Percentiles rank a stretch among this genome's conserved stretches.
phyloP scores from a whole-genome alignment of 1,140 invertebrate genomes.

The Megalopta genalis region DNA sequence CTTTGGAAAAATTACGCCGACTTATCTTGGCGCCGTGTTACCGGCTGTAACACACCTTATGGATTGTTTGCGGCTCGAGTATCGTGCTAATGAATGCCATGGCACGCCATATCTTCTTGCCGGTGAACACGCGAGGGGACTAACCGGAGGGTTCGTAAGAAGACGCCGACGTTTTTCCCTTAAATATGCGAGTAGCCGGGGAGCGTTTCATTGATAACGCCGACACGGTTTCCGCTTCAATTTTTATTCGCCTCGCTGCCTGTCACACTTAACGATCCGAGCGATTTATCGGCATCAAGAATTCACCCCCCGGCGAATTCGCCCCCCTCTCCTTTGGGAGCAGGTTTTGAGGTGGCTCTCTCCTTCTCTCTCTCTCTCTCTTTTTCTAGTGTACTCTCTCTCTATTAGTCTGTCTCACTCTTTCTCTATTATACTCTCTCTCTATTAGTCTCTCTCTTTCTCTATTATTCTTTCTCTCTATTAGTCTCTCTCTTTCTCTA shows the following conservation, averaged over 20 bases:
- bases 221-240: background rate
- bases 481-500: too few species aligned
- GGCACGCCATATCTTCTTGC: constrained; percentile 36
- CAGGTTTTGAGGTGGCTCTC: too few species aligned
- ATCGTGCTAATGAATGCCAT: constrained; percentile 43
- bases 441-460: too few species aligned
- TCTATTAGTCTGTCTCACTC: too few species aligned
- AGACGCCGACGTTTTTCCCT: constrained; percentile 33
- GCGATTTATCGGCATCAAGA: constrained; percentile 15
- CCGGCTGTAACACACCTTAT: constrained; percentile 27
- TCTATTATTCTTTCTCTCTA: too few species aligned
- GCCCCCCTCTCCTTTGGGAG: background rate
- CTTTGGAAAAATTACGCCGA: constrained; percentile 45
- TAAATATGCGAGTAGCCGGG: constrained; percentile 11
- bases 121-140: constrained; percentile 11
- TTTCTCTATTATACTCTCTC: too few species aligned
- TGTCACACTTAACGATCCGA: background rate
- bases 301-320: background rate
- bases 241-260: constrained; percentile 1
- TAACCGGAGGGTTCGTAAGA: background rate
- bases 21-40: constrained; percentile 34
- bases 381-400: too few species aligned
- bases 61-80: constrained; percentile 31
- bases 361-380: too few species aligned
- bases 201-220: constrained; percentile 26